phyloP scores from a whole-genome alignment of 2,797 vertebrate genomes.

The Poecilia gillii region DNA sequence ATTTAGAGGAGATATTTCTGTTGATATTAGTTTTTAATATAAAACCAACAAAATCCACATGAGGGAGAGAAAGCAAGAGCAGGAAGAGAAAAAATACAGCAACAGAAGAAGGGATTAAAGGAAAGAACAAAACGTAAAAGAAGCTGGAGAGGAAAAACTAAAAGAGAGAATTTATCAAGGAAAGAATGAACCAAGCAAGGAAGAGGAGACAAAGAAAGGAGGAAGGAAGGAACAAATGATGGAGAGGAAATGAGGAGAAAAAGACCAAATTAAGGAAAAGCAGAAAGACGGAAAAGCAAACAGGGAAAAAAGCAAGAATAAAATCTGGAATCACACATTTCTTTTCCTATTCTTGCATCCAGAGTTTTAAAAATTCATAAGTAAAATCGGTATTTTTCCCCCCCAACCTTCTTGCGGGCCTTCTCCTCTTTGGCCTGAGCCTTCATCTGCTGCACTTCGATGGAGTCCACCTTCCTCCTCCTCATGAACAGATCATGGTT shows the following conservation, averaged over 20 bases:
- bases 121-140: not conserved
- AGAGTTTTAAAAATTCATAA: not conserved
- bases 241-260: not conserved
- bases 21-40: not conserved
- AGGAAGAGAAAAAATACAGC: not conserved
- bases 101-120: not conserved
- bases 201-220: not conserved
- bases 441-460: constrained; percentile 96
- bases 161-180: not conserved
- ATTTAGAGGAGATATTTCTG: not conserved
- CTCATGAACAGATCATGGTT: constrained; percentile 94
- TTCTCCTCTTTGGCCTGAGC: constrained; percentile 93
- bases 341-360: not conserved
- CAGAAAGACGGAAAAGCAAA: not conserved
- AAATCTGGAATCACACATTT: not conserved
- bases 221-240: not conserved
- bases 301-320: not conserved
- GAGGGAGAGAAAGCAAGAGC: not conserved
- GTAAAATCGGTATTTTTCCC: not conserved
- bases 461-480: constrained; percentile 91
- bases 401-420: constrained; percentile 89
- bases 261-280: not conserved
- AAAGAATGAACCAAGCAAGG: not conserved
- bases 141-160: not conserved
- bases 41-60: not conserved